These are phyloP conservation scores for Operophtera brumata DNA, from an alignment of 2,888 invertebrate species.

Conservation along the genomic window DNA sequence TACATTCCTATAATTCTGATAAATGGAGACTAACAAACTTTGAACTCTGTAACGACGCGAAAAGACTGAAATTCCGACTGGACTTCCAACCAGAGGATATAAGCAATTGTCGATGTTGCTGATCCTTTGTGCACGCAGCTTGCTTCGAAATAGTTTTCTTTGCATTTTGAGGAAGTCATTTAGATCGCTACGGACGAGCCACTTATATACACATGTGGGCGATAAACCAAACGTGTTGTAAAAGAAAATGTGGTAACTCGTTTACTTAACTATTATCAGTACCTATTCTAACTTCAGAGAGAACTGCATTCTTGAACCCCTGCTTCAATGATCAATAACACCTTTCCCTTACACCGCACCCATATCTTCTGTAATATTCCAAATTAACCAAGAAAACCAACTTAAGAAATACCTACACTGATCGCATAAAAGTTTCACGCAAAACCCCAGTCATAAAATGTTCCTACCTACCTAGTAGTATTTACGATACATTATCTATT, in stretches of 20 bases:
- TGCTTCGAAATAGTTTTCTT: slow-evolving; percentile 49
- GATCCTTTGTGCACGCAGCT: slow-evolving; percentile 35
- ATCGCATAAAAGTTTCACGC: too few species aligned
- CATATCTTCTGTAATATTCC: too few species aligned
- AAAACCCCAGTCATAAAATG: too few species aligned
- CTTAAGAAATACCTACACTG: too few species aligned
- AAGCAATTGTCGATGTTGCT: slow-evolving; percentile 12
- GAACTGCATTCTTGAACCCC: too few species aligned
- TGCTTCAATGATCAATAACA: too few species aligned
- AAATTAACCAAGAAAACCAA: too few species aligned
- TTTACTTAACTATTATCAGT: slow-evolving; percentile 12
- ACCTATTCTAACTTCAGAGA: slow-evolving; percentile 1
- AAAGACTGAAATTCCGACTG: slow-evolving; percentile 13
- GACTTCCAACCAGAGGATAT: slow-evolving; percentile 3
- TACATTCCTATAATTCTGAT: slow-evolving; percentile 54
- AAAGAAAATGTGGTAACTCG: slow-evolving; percentile 9
- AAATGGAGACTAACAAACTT: slow-evolving; percentile 35
- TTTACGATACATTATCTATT: too few species aligned
- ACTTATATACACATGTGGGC: slow-evolving; percentile 15
- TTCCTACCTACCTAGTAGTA: too few species aligned
- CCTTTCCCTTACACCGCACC: too few species aligned
- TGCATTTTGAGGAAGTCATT: slow-evolving; percentile 50
- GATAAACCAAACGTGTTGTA: slow-evolving; percentile 17
- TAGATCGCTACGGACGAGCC: slow-evolving; percentile 38
- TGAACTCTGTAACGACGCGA: slow-evolving; percentile 6